These are phyloP conservation scores for Bugula neritina DNA, from an alignment of 2,888 invertebrate species.

Conservation along the genomic window DNA sequence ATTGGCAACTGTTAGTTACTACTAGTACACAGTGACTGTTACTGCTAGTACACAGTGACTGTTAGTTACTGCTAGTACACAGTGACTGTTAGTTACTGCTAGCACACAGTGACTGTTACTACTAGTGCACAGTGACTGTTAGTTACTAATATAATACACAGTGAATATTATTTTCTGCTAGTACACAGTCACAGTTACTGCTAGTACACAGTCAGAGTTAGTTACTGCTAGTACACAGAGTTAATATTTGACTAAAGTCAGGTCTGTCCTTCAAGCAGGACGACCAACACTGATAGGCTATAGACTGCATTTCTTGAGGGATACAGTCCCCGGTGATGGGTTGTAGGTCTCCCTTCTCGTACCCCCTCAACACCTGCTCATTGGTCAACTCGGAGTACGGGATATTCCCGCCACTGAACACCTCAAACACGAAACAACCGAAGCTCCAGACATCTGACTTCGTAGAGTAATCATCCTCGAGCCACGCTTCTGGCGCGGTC, in stretches of 20 bases:
- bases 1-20: too few species aligned
- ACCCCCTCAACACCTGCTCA: slow-evolving; percentile 60
- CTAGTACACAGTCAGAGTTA: neutral
- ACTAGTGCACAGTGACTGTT: neutral
- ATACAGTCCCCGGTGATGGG: neutral
- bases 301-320: neutral
- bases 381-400: slow-evolving; percentile 72
- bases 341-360: neutral
- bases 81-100: neutral
- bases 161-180: neutral
- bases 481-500: slow-evolving; percentile 78
- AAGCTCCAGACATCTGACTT: slow-evolving; percentile 90
- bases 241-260: slow-evolving; percentile 5
- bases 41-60: neutral
- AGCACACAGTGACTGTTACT: neutral
- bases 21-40: neutral
- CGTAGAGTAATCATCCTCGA: slow-evolving; percentile 83
- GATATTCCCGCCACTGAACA: slow-evolving; percentile 71
- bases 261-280: slow-evolving; percentile 7
- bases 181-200: neutral
- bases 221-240: slow-evolving; percentile 3
- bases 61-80: neutral
- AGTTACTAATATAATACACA: neutral
- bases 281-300: slow-evolving; percentile 25
- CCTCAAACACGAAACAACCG: slow-evolving; percentile 83